Base-by-base conservation (phyloP, 2,888 invertebrate genomes). In the Glyphotaelius pellucidus region DNA sequence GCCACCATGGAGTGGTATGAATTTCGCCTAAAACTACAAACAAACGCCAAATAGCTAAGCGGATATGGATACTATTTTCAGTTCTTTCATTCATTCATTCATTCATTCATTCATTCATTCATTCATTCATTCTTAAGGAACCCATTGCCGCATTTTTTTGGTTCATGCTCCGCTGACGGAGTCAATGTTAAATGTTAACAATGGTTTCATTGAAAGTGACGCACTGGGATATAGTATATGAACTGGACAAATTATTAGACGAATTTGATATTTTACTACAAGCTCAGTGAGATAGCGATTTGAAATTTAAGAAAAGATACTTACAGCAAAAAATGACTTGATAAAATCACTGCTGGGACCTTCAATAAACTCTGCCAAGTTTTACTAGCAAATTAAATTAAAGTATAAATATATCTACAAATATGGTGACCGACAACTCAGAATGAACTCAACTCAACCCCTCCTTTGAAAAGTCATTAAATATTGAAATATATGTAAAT, bases 31-130 rank as follows among this genome's bases (percentile, higher is more conserved):
- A 52, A 67, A 88, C 30, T 32, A 38, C 32, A 88, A 31, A 88
- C 67, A 88, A 86, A 86, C 47, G 42, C 31, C 32, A 80, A 89
- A 89, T n/a, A 38, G 38, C 35, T 89, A 35, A 89, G 89, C 89
- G 89, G 89, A 89, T 89, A 89, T 80, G 80, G 80, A 89, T 89
- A 89, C 89, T 89, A 89, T 89, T 38, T 47, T 19, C 89, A 79
- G 80, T 89, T 80, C 89, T 38, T 89, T 89, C 89, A 80, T 42
- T 79, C 87, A 5, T 25, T 35, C n/a, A 15, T 85, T 14, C 88
- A 15, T n/a, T 35, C n/a, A 15, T 85, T 15, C 32, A 14, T 12
- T 14, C 88, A 15, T n/a, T 35, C n/a, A 15, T 85, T 15, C 32
- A 14, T 12, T 35, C 85, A 38, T 80, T 30, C 80, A 80, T 31